Evolutionary conservation across 2,797 vertebrate species (phyloP).

Genomic region (Molossus molossus): DNA sequence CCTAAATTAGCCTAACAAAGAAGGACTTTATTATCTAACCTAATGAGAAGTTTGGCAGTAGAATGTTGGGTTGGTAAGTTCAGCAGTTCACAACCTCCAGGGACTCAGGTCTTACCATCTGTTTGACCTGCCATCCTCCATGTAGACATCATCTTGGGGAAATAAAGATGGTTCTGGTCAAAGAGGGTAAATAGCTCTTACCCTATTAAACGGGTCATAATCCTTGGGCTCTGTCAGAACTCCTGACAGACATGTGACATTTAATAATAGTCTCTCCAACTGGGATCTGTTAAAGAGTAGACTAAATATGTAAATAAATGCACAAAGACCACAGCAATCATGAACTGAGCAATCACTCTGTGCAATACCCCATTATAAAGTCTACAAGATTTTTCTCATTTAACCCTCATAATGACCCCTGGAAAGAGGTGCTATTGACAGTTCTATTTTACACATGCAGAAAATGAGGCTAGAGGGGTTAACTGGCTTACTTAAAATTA

Average conservation of each 20-base stretch:
- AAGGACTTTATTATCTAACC: background rate
- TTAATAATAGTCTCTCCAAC: background rate
- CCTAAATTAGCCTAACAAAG: background rate
- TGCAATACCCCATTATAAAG: too few relatives aligned
- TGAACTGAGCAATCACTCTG: background rate
- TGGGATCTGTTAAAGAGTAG: background rate
- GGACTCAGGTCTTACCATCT: background rate
- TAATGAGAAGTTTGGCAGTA: background rate
- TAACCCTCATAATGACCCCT: background rate
- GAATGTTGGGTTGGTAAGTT: background rate
- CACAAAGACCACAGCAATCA: background rate
- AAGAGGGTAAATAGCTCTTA: background rate
- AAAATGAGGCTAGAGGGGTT: background rate
- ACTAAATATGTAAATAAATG: background rate
- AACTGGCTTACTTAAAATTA: background rate
- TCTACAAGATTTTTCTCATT: background rate
- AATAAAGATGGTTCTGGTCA: background rate
- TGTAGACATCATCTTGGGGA: background rate
- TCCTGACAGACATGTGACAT: background rate
- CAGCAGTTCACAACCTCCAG: background rate
- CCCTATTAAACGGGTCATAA: background rate
- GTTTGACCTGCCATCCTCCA: background rate
- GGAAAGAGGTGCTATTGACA: background rate
- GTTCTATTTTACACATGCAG: background rate
- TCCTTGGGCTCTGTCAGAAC: background rate